Base-by-base conservation (phyloP, 2,888 invertebrate species). In the Phasia obesa region DNA sequence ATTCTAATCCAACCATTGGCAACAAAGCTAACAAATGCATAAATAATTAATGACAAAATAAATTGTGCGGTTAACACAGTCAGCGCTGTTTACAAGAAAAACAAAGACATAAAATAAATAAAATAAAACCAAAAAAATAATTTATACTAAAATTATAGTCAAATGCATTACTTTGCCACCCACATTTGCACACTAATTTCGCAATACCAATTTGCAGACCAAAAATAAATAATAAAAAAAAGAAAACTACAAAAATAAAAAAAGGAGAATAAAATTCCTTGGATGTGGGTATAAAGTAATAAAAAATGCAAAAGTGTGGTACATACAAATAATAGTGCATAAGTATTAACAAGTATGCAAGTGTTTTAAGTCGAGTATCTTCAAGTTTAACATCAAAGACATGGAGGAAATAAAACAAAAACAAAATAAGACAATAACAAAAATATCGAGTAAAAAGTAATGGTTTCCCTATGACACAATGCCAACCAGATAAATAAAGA, bases 101-200 rank as follows among this genome's bases (percentile, higher is more conserved):
- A 47, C 11, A 19, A 17, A 49, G 11, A 51, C 5, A 44, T n/a
- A n/a, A n/a, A n/a, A n/a, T n/a, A n/a, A n/a, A n/a, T n/a, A 35
- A 57, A 49, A 38, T 4, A 15, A 51, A 62, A 51, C 31, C 25
- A 7, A 15, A 4, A 31, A 2, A 60, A n/a, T n/a, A n/a, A n/a
- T n/a, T 42, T 44, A 21, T 49, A 59, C 49, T 38, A 23, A 67
- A 60, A 51, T 60, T 67, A 49, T 49, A 42, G 60, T 44, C 51
- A 69, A 76, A 76, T 53, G 76, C 67, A 62, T 74, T 77, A 82
- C 55, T 73, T 57, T 69, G 57, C 74, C 78, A 64, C 78, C 78
- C 73, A 60, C 65, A 78, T 78, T 78, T 74, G 65, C 69, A 74
- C 69, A 74, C 69, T 82, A 78, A 82, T 82, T 82, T 82, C 59